Percentiles rank a stretch among this genome's conserved stretches.
Conservation (phyloP, 2,797 vertebrate genomes). For the Dicrostonyx torquatus region DNA sequence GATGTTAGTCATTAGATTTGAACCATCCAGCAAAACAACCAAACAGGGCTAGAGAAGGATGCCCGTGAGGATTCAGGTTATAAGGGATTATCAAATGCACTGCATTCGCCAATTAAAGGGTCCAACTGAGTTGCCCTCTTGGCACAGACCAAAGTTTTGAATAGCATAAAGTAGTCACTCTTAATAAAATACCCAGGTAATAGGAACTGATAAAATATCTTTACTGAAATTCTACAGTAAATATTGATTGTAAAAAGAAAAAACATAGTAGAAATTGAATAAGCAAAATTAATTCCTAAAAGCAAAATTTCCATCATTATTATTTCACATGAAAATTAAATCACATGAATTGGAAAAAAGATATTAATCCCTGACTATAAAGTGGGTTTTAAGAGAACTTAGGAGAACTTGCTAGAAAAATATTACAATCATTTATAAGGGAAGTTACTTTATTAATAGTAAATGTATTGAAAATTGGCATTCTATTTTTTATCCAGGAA, state of each 20-base stretch:
- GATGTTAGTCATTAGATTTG: neutral
- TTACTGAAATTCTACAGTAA: neutral
- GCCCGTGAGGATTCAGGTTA: neutral
- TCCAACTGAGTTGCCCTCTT: neutral
- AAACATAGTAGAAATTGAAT: slow-evolving; percentile 9
- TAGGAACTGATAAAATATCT: slow-evolving; percentile 5
- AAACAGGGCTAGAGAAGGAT: neutral
- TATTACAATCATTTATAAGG: neutral
- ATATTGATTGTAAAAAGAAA: neutral
- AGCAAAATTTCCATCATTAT: neutral
- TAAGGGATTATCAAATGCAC: neutral
- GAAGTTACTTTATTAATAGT: neutral
- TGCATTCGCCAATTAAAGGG: neutral
- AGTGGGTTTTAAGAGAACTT: neutral
- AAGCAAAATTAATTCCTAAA: neutral
- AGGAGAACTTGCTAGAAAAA: neutral
- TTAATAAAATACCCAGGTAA: slow-evolving; percentile 25
- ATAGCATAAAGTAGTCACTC: neutral
- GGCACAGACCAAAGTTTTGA: neutral
- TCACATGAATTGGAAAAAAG: neutral
- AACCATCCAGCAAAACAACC: neutral
- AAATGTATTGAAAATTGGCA: neutral
- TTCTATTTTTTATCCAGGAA: neutral
- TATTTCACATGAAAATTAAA: slow-evolving; percentile 39
- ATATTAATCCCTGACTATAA: neutral